A percentile compares a stretch with the other conserved stretches of the same genome.
phyloP scores from a whole-genome alignment of 2,797 vertebrate species.

The Austrolebias charrua region DNA sequence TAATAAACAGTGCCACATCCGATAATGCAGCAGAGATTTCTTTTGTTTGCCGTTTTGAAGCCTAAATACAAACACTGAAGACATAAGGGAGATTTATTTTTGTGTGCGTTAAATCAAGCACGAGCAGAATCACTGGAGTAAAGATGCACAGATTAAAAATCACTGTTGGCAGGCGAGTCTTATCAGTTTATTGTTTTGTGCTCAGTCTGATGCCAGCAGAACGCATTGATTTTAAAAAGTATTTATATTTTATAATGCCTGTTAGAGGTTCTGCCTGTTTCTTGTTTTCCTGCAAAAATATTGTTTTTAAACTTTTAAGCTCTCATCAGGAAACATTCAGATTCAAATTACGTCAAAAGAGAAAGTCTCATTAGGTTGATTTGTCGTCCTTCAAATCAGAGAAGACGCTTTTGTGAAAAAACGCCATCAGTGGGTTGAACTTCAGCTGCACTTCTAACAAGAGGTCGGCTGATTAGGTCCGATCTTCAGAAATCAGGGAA shows the following conservation, averaged over 20 bases:
- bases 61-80: not conserved
- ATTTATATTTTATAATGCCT: constrained; percentile 3
- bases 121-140: not conserved
- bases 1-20: not conserved
- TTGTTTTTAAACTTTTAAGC: not conserved
- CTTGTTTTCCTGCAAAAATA: constrained; percentile 3
- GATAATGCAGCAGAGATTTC: not conserved
- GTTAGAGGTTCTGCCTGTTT: not conserved
- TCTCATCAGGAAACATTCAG: not conserved
- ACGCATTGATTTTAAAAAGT: not conserved
- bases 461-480: too few species aligned
- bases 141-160: not conserved
- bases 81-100: not conserved
- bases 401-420: not conserved
- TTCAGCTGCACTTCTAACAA: not conserved
- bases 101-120: constrained; percentile 2
- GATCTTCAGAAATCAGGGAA: too few species aligned
- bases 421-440: not conserved
- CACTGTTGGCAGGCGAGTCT: not conserved
- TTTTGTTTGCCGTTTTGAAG: not conserved
- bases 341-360: constrained; percentile 1
- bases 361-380: constrained; percentile 5
- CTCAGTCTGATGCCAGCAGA: not conserved
- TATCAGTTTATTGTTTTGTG: not conserved
- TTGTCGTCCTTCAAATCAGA: not conserved